Evolutionary conservation across 2,888 invertebrate genomes (phyloP), one percentile per base, ranked within the genome.

Genomic region (Drosophila stalkeri): DNA sequence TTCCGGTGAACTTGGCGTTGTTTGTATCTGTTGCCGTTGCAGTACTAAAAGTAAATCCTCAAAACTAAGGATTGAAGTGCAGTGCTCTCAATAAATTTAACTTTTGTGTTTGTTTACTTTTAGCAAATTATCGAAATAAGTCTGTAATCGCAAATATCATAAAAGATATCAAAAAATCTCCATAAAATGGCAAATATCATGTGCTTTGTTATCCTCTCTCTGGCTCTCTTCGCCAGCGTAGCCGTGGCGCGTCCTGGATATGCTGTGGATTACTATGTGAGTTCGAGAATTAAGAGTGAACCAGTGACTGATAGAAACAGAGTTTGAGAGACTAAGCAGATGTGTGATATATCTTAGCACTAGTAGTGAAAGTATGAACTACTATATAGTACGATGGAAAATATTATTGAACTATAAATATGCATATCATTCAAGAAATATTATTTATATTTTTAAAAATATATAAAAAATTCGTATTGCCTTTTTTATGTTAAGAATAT

Each of bases 261-360:
- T 77, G 94, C 94, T 77, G 93, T 95, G 72, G 94, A 95, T 91
- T 95, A 95, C 92, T 94, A 95, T 92, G 95, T 95, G 93, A 95
- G 95, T 93, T 39, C 11, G 1, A 31, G 9, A 9, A 18, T 56
- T 18, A 33, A 16, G 11, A 5, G 37, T 39, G 23, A 11, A 5
- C 11, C 11, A 11, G 39, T 23, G 12, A 39, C 1, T 23, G 0
- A 2, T 3, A 31, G 31, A 56, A 16, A 1, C 1, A 14, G 6
- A 7, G 16, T 16, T 9, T 6, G 16, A 16, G 3, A 20, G 0
- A 6, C 12, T 18, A 9, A 9, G 9, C 16, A 20, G 8, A 11
- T 33, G 4, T 56, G 43, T 6, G 33, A 20, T 18, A 8, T 20
- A 4, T 14, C 18, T 35, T 35, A 9, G 27, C 9, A 31, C 4